Conservation (phyloP, 2,888 invertebrate species). For the Philereme vetulata region DNA sequence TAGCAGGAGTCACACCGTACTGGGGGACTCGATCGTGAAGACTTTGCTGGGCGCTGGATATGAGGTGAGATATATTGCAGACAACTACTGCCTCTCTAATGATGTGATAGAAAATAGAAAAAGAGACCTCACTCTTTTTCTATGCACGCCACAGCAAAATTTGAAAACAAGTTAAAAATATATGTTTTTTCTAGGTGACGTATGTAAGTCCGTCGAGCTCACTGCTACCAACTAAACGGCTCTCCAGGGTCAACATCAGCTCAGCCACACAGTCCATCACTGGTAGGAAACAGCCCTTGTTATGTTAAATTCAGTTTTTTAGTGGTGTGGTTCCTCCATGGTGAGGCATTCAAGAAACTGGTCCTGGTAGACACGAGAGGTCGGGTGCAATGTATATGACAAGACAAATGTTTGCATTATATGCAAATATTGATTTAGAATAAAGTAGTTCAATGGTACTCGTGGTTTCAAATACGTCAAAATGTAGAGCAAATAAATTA, state of each 20-base stretch:
- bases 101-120: not conserved
- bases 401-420: no score
- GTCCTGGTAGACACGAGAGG: no score
- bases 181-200: slow-evolving; percentile 51
- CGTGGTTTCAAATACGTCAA: no score
- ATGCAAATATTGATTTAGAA: no score
- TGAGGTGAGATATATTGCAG: slow-evolving; percentile 44
- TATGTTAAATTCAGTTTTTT: no score
- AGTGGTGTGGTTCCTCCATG: no score
- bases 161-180: no score
- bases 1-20: slow-evolving; percentile 47
- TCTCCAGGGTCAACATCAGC: slow-evolving; percentile 50
- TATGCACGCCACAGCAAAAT: not conserved
- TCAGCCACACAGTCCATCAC: slow-evolving; percentile 30
- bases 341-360: no score
- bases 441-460: no score
- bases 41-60: slow-evolving; percentile 53
- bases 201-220: slow-evolving; percentile 52
- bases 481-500: no score
- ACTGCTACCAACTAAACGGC: slow-evolving; percentile 35
- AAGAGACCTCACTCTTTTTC: no score
- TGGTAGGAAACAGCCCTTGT: slow-evolving; percentile 3
- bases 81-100: not conserved
- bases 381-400: no score
- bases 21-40: slow-evolving; percentile 54